phyloP scores from a whole-genome alignment of 2,888 invertebrate species.

The Ormyrus rosae region DNA sequence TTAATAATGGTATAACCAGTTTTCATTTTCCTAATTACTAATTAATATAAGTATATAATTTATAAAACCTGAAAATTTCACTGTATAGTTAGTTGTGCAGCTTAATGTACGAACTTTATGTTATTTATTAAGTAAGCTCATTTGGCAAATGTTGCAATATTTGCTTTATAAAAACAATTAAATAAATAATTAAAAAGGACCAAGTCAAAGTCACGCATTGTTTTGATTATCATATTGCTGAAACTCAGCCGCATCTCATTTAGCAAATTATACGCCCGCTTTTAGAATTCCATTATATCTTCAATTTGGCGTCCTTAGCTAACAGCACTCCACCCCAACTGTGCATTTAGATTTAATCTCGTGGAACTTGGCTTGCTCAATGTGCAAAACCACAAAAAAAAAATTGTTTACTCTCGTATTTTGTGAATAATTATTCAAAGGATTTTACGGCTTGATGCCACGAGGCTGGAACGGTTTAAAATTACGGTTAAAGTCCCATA shows the following conservation, averaged over 20 bases:
- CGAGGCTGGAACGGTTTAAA: background rate
- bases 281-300: conserved; percentile 14
- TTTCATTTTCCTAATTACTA: too few relatives aligned
- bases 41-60: too few relatives aligned
- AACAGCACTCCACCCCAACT: background rate
- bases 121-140: too few relatives aligned
- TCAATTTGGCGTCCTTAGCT: conserved; percentile 12
- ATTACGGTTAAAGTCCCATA: conserved; percentile 8
- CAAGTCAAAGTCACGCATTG: too few relatives aligned
- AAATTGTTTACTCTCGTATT: background rate
- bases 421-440: conserved; percentile 30
- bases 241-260: background rate
- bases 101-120: too few relatives aligned
- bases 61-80: too few relatives aligned
- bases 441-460: conserved; percentile 8
- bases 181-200: too few relatives aligned
- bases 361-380: background rate
- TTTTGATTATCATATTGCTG: too few relatives aligned
- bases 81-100: too few relatives aligned
- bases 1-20: too few relatives aligned
- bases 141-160: too few relatives aligned
- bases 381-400: background rate
- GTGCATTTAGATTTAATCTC: background rate
- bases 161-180: too few relatives aligned
- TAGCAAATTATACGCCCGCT: background rate